These are phyloP conservation scores for Euthynnus affinis DNA, from an alignment of 2,797 vertebrate genomes.

Conservation along the genomic window DNA sequence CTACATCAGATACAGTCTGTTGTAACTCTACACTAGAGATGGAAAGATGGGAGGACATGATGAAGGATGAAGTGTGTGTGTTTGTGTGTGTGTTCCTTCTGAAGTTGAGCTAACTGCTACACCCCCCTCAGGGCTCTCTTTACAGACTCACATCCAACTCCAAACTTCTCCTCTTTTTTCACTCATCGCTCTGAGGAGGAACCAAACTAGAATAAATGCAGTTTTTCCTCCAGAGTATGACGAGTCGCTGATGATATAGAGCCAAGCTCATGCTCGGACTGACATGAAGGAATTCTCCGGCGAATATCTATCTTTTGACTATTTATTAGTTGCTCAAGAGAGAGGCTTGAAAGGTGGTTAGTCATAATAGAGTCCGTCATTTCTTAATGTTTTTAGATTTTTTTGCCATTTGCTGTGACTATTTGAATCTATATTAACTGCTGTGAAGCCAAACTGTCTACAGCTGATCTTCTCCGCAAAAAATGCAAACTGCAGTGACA, in stretches of 20 bases:
- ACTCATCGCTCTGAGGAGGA: slow-evolving; percentile 17
- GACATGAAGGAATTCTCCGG: neutral
- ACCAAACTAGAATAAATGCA: neutral
- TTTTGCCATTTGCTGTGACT: neutral
- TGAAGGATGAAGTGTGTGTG: slow-evolving; percentile 72
- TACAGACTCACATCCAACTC: slow-evolving; percentile 28
- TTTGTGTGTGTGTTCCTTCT: slow-evolving; percentile 59
- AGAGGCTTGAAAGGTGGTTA: too few species aligned
- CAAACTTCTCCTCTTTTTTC: slow-evolving; percentile 26
- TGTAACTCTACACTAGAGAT: slow-evolving; percentile 76
- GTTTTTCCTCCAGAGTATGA: neutral
- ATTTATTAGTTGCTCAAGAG: neutral
- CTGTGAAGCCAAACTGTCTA: slow-evolving; percentile 5
- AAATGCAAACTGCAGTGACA: too few species aligned
- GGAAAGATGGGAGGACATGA: slow-evolving; percentile 73
- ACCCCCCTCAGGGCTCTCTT: slow-evolving; percentile 51
- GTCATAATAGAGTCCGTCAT: neutral
- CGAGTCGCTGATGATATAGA: neutral
- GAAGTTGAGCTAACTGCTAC: slow-evolving; percentile 67
- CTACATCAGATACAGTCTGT: slow-evolving; percentile 77
- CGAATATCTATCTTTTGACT: neutral
- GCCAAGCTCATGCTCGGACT: neutral
- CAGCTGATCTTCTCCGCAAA: neutral
- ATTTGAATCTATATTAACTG: neutral
- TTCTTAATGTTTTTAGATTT: neutral